Base-by-base conservation (phyloP, 1,140 invertebrate species). In the Procambarus clarkii region DNA sequence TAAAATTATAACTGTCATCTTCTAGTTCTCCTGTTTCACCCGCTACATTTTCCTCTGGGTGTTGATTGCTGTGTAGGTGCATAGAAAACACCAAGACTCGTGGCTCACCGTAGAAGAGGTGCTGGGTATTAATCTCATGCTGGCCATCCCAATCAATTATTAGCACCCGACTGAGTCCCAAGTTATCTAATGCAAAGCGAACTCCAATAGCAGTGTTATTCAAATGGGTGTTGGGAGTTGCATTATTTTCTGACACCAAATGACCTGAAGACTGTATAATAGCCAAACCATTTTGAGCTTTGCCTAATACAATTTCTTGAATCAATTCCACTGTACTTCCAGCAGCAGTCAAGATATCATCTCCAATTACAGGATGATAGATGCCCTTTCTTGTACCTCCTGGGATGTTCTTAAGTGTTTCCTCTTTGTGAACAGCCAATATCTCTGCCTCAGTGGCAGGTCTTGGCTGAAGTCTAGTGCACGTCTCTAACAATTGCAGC, bases 121-220 rank as follows among this genome's bases (percentile, higher is more conserved):
- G 95, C 94, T 98, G 97, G 0, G 97, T 98, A 9, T 97, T 15
- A 44, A 98, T 97, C 11, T 98, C 98, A 94, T 98, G 98, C 94
- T 99, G 98, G 5, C 99, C 96, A 94, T 99, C 98, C 97, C 98
- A 99, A 95, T 99, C 98, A 1, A 99, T 93, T 84, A 99, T 97
- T 13, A 99, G 94, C 44, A 99, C 95, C 81, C 97, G 96, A 89
- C 92, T 93, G 15, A 97, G 92, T 0, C 95, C 94, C 93, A 96
- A 95, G 76, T 94, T 94, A 24, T 95, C 94, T 8, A 96, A 94
- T 2, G 97, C 97, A 95, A 97, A 96, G 94, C 95, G 96, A 13
- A 97, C 97, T n/a, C 96, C 97, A 71, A 98, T 94, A 0, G 97
- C 97, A 9, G 97, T 96, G 94, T 97, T 98, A 94, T 98, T 98